These are phyloP conservation scores for Neria commutata DNA, from an alignment of 2,888 invertebrate species.

Conservation along the genomic window DNA sequence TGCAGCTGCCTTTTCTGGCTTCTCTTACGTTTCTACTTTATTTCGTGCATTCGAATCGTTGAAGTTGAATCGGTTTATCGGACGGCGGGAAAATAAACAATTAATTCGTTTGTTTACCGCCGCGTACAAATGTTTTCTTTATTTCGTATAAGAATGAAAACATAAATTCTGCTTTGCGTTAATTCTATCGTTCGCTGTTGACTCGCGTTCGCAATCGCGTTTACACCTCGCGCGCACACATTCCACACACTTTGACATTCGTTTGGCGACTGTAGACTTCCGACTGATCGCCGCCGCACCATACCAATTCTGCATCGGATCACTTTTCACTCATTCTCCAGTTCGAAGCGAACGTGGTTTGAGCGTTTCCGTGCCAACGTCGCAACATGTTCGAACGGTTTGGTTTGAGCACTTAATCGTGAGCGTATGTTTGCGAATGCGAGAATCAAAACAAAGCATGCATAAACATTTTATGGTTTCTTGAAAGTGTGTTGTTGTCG, in stretches of 20 bases:
- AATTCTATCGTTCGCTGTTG: background rate
- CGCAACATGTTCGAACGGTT: slow-evolving; percentile 31
- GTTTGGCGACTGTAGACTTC: slow-evolving; percentile 43
- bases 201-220: background rate
- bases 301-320: slow-evolving; percentile 21
- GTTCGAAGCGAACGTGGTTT: background rate
- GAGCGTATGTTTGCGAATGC: background rate
- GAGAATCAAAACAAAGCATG: slow-evolving; percentile 1
- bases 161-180: slow-evolving; percentile 18
- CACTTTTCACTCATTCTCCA: slow-evolving; percentile 9
- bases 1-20: too few relatives aligned
- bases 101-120: slow-evolving; percentile 20
- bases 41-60: background rate
- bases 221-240: background rate
- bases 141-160: slow-evolving; percentile 19
- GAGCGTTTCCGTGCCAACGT: slow-evolving; percentile 21
- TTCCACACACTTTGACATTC: slow-evolving; percentile 41
- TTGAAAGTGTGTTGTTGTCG: too few relatives aligned
- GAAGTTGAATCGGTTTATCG: too few relatives aligned
- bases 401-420: background rate
- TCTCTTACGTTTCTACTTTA: background rate
- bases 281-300: slow-evolving; percentile 19
- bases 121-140: slow-evolving; percentile 47
- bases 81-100: too few relatives aligned
- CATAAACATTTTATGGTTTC: background rate